A percentile compares a stretch with the other conserved stretches of the same genome.
These are phyloP conservation scores for Macrocentrus cingulum DNA, from an alignment of 1,140 invertebrate genomes.

Conservation along the genomic window DNA sequence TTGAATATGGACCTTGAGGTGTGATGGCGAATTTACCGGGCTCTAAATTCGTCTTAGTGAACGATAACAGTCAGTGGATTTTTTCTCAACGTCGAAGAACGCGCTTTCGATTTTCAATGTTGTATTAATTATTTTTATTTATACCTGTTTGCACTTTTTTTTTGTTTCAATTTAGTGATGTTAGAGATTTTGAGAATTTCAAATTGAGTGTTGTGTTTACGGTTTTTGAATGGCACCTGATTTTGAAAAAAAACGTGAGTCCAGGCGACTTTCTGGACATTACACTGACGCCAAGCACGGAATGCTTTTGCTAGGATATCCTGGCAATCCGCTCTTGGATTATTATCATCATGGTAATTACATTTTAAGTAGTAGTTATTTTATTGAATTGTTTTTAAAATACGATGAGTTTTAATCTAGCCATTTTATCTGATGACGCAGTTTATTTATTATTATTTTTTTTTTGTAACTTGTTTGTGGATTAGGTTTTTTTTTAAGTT, in stretches of 20 bases:
- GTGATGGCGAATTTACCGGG: slow-evolving; percentile 19
- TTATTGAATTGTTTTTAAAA: too few relatives aligned
- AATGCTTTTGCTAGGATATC: slow-evolving; percentile 29
- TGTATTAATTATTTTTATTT: slow-evolving; percentile 5
- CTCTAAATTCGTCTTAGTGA: background rate
- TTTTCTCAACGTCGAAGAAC: slow-evolving; percentile 16
- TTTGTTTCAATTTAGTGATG: background rate
- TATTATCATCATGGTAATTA: slow-evolving; percentile 32
- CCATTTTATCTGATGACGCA: too few relatives aligned
- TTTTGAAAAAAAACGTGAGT: slow-evolving; percentile 42
- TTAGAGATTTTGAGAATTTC: background rate
- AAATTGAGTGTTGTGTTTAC: background rate
- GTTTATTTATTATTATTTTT: too few relatives aligned
- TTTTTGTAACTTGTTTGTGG: too few relatives aligned
- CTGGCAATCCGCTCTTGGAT: slow-evolving; percentile 26
- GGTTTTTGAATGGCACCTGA: slow-evolving; percentile 49
- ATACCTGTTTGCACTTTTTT: background rate
- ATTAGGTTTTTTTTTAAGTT: too few relatives aligned
- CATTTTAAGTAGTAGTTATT: too few relatives aligned
- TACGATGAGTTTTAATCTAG: too few relatives aligned
- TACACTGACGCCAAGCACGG: slow-evolving; percentile 20
- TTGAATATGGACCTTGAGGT: slow-evolving; percentile 12
- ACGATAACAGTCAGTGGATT: slow-evolving; percentile 14
- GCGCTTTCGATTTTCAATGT: slow-evolving; percentile 6
- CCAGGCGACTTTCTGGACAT: slow-evolving; percentile 25